A percentile compares a stretch with the other conserved stretches of the same genome.
Conservation (phyloP, 2,113 vertebrate genomes). For the Geococcyx californianus region DNA sequence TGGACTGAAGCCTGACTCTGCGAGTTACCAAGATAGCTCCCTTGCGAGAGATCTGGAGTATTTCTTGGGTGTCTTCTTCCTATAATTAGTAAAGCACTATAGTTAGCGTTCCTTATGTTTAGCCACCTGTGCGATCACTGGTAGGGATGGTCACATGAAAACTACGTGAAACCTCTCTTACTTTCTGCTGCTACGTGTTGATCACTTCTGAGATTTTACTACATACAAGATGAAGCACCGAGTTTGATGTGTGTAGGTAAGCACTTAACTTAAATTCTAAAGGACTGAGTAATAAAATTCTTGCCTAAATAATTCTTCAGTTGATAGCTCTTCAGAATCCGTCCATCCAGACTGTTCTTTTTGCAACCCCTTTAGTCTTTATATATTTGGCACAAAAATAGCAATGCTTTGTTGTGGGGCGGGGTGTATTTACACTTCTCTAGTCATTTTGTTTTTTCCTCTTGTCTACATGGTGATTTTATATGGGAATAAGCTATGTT, state of each 20-base stretch:
- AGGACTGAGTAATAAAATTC: neutral
- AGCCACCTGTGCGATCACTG: neutral
- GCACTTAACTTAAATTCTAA: neutral
- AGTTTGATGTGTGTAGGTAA: neutral
- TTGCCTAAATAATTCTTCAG: neutral
- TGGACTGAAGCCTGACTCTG: neutral
- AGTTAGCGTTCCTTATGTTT: slow-evolving; percentile 19
- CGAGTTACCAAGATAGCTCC: neutral
- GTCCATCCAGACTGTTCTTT: neutral
- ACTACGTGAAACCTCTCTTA: neutral
- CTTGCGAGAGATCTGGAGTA: neutral
- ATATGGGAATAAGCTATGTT: neutral
- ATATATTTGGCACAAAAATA: neutral
- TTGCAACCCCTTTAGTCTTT: neutral
- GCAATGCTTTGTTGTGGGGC: slow-evolving; percentile 1
- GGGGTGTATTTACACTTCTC: neutral
- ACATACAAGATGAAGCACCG: neutral
- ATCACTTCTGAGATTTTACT: neutral
- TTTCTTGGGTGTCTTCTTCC: neutral
- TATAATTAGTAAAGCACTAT: neutral
- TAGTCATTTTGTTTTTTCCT: neutral
- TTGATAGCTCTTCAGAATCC: neutral
- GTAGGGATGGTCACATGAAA: neutral
- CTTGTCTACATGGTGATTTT: neutral
- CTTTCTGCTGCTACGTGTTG: neutral